These are phyloP conservation scores for Streblospio benedicti DNA, from an alignment of 1,140 invertebrate species.

Conservation along the genomic window DNA sequence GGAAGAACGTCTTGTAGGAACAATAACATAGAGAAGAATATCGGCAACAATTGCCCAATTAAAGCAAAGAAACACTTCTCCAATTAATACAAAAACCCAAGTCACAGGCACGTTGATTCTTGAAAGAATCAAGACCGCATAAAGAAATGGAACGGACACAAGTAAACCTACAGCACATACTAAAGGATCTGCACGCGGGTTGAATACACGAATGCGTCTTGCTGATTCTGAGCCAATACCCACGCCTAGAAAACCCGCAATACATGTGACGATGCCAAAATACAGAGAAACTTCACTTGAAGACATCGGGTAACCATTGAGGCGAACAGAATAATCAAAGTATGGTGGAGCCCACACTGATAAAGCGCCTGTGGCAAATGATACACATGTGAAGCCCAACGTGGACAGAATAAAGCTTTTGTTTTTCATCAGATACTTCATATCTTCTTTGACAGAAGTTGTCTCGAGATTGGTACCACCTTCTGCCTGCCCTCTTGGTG, in stretches of 20 bases:
- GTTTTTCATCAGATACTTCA: constrained; percentile 65
- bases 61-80: too few relatives aligned
- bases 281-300: constrained; percentile 56
- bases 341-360: constrained; percentile 84
- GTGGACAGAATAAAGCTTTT: constrained; percentile 87
- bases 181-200: constrained; percentile 72
- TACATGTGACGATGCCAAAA: constrained; percentile 88
- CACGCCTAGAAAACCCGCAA: constrained; percentile 84
- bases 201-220: constrained; percentile 52
- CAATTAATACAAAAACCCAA: constrained; percentile 2
- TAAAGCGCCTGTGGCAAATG: constrained; percentile 90
- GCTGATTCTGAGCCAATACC: constrained; percentile 68
- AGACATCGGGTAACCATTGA: neutral
- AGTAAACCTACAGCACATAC: constrained; percentile 56
- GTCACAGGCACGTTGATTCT: neutral
- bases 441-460: constrained; percentile 66
- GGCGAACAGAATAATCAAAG: neutral
- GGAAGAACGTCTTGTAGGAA: constrained; percentile 30
- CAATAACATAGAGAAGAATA: too few relatives aligned
- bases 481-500: constrained; percentile 78
- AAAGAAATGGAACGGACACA: neutral
- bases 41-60: constrained; percentile 41
- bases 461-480: constrained; percentile 54
- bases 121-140: neutral
- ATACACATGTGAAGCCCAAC: constrained; percentile 87